Evolutionary conservation across 2,113 vertebrate species (phyloP).

Genomic region (Accipiter cooperii): DNA sequence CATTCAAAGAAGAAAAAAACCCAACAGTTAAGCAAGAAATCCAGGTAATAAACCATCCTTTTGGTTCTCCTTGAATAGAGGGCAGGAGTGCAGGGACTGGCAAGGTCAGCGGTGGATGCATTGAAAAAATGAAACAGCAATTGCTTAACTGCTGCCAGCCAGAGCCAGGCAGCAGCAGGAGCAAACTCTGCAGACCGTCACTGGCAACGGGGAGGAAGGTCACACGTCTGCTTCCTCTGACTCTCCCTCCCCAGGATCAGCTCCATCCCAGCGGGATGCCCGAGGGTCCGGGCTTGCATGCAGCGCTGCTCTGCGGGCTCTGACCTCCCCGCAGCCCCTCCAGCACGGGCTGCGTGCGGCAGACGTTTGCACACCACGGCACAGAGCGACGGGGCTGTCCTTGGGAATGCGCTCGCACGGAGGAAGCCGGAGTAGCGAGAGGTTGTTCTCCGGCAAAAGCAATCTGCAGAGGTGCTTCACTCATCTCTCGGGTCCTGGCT

Average conservation of each 20-base stretch:
- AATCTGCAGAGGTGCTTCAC: neutral
- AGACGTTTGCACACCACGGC: neutral
- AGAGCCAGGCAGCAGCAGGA: neutral
- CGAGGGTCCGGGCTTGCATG: fast-evolving
- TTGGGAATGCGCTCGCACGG: neutral
- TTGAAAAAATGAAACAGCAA: neutral
- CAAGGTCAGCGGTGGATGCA: neutral
- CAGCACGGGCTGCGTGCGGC: fast-evolving
- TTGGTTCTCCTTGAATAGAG: neutral
- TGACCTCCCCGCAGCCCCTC: neutral
- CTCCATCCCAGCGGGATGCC: neutral
- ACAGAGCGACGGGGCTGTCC: neutral
- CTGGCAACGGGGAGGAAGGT: neutral
- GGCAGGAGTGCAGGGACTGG: neutral
- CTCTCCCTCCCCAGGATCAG: neutral
- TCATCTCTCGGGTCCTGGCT: neutral
- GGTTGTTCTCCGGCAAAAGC: neutral
- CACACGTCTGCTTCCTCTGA: fast-evolving
- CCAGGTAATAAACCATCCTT: neutral
- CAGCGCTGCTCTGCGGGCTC: neutral
- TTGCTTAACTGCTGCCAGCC: neutral
- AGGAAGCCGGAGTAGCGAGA: neutral
- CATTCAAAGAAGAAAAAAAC: neutral
- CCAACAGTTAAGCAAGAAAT: neutral
- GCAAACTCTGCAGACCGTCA: neutral